Evolutionary conservation across 2,888 invertebrate genomes (phyloP).

Genomic region (Agonopterix arenella): DNA sequence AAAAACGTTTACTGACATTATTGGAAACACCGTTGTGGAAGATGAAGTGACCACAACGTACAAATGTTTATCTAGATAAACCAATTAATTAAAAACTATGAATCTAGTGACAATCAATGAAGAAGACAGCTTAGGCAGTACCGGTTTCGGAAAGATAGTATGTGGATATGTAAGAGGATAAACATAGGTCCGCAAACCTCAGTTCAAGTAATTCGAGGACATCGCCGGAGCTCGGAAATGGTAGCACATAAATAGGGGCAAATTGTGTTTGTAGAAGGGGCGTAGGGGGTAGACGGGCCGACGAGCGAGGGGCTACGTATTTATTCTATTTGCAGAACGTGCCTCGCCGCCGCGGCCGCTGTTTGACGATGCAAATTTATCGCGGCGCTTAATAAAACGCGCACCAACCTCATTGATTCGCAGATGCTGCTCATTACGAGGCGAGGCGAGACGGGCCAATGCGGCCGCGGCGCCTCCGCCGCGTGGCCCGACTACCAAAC

Average conservation of each 20-base stretch:
- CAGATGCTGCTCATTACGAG: slow-evolving; percentile 61
- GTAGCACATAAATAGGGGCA: slow-evolving; percentile 56
- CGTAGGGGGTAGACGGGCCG: slow-evolving; percentile 33
- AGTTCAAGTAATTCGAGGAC: slow-evolving; percentile 32
- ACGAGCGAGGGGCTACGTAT: slow-evolving; percentile 50
- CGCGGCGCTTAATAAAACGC: slow-evolving; percentile 66
- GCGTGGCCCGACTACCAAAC: slow-evolving; percentile 31
- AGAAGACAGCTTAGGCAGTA: slow-evolving; percentile 8
- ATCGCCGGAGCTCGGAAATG: slow-evolving; percentile 24
- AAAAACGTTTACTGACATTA: too few relatives aligned
- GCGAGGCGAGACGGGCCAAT: slow-evolving; percentile 34
- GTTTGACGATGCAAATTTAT: slow-evolving; percentile 74
- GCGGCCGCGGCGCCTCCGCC: slow-evolving; percentile 18
- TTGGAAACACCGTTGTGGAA: too few relatives aligned
- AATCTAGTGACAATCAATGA: too few relatives aligned
- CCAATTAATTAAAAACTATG: too few relatives aligned
- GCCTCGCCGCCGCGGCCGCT: slow-evolving; percentile 58
- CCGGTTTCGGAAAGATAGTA: slow-evolving; percentile 23
- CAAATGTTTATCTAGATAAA: too few relatives aligned
- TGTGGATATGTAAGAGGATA: slow-evolving; percentile 23
- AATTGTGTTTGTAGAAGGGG: slow-evolving; percentile 63
- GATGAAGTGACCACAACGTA: too few relatives aligned
- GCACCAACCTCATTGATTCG: slow-evolving; percentile 60
- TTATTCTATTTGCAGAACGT: slow-evolving; percentile 74
- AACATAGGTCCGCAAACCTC: slow-evolving; percentile 23